Evolutionary conservation across 1,140 invertebrate genomes (phyloP).

Genomic region (Paralvinella palmiformis): DNA sequence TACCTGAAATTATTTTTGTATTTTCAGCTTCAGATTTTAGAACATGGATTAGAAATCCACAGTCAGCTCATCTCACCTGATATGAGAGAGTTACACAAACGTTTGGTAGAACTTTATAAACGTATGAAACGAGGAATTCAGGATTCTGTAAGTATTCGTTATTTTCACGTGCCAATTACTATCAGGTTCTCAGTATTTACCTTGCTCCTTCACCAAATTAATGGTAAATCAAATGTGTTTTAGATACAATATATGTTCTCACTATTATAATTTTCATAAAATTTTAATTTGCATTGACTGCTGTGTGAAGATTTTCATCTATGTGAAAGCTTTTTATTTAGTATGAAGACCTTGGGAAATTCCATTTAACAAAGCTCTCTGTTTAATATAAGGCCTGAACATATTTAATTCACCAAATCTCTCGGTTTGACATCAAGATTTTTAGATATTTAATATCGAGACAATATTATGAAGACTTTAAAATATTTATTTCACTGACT

Average conservation of each 20-base stretch:
- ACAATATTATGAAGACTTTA: too few species aligned
- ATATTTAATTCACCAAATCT: too few species aligned
- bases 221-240: not conserved
- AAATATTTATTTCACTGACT: too few species aligned
- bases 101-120: conserved; percentile 75
- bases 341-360: too few species aligned
- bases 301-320: not conserved
- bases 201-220: not conserved
- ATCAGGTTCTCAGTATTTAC: too few species aligned
- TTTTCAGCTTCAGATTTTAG: conserved; percentile 61
- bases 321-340: not conserved
- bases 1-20: conserved; percentile 11
- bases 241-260: not conserved
- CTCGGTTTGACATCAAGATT: too few species aligned
- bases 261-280: not conserved
- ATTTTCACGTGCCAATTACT: not conserved
- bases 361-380: too few species aligned
- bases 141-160: conserved; percentile 16
- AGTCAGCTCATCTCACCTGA: conserved; percentile 72
- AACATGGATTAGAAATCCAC: conserved; percentile 72
- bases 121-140: conserved; percentile 69
- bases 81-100: conserved; percentile 78
- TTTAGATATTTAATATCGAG: too few species aligned
- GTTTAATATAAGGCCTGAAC: too few species aligned
- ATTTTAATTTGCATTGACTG: not conserved